Conservation (phyloP, 2,797 vertebrate genomes). For the Nannoperca australis region DNA sequence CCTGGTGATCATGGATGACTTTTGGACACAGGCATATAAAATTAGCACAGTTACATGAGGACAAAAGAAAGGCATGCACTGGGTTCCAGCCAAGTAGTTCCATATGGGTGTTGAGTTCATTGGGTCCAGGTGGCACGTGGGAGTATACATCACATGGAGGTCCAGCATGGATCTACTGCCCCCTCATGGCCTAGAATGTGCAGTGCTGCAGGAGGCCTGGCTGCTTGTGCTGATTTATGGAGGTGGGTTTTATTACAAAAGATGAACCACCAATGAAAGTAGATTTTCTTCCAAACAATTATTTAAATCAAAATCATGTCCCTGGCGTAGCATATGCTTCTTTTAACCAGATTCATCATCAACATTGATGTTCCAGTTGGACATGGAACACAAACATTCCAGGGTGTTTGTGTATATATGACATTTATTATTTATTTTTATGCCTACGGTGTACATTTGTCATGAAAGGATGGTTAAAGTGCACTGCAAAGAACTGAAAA, state of each 20-base stretch:
- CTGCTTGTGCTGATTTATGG: not conserved
- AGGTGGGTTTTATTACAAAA: not conserved
- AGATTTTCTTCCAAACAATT: not conserved
- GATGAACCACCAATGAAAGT: not conserved
- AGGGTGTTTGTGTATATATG: not conserved
- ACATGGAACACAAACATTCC: not conserved
- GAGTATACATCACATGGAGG: constrained; percentile 53
- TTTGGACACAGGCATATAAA: constrained; percentile 61
- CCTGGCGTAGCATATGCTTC: not conserved
- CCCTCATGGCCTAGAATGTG: constrained; percentile 56
- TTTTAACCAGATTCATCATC: not conserved
- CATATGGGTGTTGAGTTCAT: constrained; percentile 84
- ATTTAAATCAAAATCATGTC: not conserved
- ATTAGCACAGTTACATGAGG: constrained; percentile 81
- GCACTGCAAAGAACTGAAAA: not conserved
- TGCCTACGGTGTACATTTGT: not conserved
- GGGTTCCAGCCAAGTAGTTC: constrained; percentile 81
- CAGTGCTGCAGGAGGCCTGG: constrained; percentile 25
- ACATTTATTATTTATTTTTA: not conserved
- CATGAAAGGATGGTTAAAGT: not conserved
- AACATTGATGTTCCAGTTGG: not conserved
- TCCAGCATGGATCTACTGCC: constrained; percentile 63
- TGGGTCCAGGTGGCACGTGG: constrained; percentile 81
- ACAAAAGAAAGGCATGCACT: constrained; percentile 84
- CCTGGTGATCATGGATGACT: constrained; percentile 56